These are phyloP conservation scores for Cistogaster globosa DNA, from an alignment of 2,888 invertebrate genomes.

Conservation along the genomic window DNA sequence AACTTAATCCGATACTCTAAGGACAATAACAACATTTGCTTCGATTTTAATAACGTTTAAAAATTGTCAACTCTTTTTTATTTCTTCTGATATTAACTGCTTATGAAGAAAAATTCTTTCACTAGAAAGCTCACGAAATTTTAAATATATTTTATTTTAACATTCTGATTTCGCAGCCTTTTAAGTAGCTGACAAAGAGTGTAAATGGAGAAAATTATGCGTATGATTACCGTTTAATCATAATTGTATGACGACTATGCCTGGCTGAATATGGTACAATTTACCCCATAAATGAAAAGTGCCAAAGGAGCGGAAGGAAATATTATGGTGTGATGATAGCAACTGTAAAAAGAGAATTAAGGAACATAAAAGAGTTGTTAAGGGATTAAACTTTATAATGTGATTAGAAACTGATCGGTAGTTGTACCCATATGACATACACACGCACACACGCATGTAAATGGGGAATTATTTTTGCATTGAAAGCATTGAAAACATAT, in stretches of 20 bases:
- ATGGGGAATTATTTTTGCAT: slow-evolving; percentile 22
- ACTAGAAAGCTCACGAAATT: background rate
- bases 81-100: too few species aligned
- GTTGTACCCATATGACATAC: background rate
- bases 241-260: slow-evolving; percentile 38
- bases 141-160: background rate
- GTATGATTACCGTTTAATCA: slow-evolving; percentile 60
- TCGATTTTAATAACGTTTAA: too few species aligned
- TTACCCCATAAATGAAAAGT: slow-evolving; percentile 18
- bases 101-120: too few species aligned
- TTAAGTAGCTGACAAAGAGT: background rate
- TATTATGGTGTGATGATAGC: slow-evolving; percentile 46
- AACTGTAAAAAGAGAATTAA: slow-evolving; percentile 39
- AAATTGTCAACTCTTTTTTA: too few species aligned
- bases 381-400: slow-evolving; percentile 66
- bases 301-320: slow-evolving; percentile 22
- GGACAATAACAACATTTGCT: too few species aligned
- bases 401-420: slow-evolving; percentile 66
- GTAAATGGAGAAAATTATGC: slow-evolving; percentile 56
- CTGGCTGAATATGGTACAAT: slow-evolving; percentile 3
- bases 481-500: slow-evolving; percentile 17
- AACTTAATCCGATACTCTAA: too few species aligned
- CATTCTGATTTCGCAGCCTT: background rate
- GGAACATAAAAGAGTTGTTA: slow-evolving; percentile 62
- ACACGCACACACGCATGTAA: background rate